Base-by-base conservation (phyloP, 1,140 invertebrate genomes). In the Tribolium castaneum region DNA sequence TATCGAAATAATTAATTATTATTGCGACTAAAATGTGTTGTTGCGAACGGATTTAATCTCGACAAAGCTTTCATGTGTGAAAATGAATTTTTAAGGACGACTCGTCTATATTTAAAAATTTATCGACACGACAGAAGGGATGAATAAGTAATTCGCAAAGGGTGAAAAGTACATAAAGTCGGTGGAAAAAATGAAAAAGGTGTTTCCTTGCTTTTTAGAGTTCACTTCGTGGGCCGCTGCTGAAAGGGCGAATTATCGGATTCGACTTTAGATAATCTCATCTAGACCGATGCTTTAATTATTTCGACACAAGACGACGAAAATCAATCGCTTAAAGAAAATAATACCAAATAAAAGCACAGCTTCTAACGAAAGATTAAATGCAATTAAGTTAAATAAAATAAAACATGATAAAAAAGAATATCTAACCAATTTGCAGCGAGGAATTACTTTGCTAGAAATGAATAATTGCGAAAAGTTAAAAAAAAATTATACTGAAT, bases 1-100 rank as follows among this genome's bases (percentile, higher is more conserved):
- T 66, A 30, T 66, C 13, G 59, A 66, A 66, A 66, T 66, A 35
- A 35, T 66, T 66, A 66, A 66, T 66, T 66, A 13, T 30, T 59
- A 25, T 25, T 59, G 25, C 19, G 7, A 19, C 54, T 59, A 25
- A 59, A 6, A 59, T 7, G 7, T 19, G 5, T 52, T 14, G 6
- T 52, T 52, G 19, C 13, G 19, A 22, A 30, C 25, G 51, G 6
- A 22, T 59, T 22, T 3, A 59, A 59, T 59, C 54, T 1, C 7
- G 54, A 22, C 54, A 19, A 3, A 25, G n/a, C 13, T 66, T 52
- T 7, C 51, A 10, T 30, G 6, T 22, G 54, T 12, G 54, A 9
- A 7, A 10, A 59, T 59, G 19, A 19, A 59, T 59, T n/a, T 59
- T 59, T 30, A 59, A 59, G 19, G 16, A 45, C 7, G 54, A 25